Evolutionary conservation across 2,113 vertebrate genomes (phyloP).

Genomic region (Myodes glareolus): DNA sequence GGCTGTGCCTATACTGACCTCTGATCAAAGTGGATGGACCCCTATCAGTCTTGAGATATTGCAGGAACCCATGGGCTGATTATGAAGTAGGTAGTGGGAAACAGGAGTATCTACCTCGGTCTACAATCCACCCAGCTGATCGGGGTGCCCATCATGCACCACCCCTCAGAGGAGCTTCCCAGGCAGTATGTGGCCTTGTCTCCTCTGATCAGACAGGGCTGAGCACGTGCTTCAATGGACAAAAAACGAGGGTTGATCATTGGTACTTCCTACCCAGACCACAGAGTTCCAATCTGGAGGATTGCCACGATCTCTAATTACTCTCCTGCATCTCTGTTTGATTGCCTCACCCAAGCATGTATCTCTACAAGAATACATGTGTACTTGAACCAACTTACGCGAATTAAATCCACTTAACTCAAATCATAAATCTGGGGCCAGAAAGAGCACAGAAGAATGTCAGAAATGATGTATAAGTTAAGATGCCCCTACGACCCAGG

Average conservation of each 20-base stretch:
- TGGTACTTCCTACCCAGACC: not conserved
- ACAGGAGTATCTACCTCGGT: accelerated
- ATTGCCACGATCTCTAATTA: not conserved
- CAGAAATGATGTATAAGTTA: not conserved
- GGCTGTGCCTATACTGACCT: not conserved
- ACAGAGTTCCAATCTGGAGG: not conserved
- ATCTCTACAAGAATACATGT: not conserved
- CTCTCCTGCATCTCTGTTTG: not conserved
- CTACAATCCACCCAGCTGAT: not conserved
- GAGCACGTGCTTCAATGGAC: not conserved
- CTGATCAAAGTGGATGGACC: not conserved
- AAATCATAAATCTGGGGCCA: not conserved
- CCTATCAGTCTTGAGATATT: not conserved
- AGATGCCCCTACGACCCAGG: not conserved
- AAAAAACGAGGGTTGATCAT: not conserved
- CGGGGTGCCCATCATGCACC: no score
- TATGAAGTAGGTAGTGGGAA: not conserved
- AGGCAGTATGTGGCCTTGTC: not conserved
- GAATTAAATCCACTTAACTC: not conserved
- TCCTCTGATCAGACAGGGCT: not conserved
- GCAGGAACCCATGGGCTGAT: accelerated
- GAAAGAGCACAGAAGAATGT: not conserved
- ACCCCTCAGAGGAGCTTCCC: not conserved
- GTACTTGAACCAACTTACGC: not conserved
- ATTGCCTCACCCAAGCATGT: not conserved